Conservation (phyloP, 2,888 invertebrate genomes). For the Macrophya annulata region DNA sequence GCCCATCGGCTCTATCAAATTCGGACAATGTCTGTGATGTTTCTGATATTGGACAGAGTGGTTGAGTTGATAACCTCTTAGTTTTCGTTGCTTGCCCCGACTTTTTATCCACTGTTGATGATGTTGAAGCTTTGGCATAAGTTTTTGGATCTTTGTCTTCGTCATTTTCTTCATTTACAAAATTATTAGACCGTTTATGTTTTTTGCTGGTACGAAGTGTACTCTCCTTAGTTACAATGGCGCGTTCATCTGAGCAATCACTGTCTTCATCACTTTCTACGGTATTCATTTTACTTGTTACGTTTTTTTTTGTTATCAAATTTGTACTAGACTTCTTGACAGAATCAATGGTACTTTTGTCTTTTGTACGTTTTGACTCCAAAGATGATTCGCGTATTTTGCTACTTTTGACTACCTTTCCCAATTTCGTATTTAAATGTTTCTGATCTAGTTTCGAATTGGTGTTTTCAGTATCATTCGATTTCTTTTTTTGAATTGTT, state of each 20-base stretch:
- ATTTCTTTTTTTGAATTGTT: neutral
- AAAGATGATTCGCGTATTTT: neutral
- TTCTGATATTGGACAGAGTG: neutral
- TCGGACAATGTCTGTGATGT: neutral
- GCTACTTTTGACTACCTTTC: neutral
- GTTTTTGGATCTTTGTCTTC: neutral
- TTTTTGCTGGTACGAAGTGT: neutral
- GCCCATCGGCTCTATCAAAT: neutral
- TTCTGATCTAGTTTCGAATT: neutral
- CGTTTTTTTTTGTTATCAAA: neutral
- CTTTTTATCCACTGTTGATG: neutral
- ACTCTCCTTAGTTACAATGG: neutral
- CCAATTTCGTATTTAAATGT: neutral
- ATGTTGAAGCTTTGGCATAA: neutral
- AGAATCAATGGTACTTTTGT: neutral
- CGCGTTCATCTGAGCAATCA: no score
- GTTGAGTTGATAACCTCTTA: neutral
- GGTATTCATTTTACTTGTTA: neutral
- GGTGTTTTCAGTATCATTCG: neutral
- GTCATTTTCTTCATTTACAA: neutral
- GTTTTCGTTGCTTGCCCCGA: neutral
- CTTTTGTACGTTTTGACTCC: neutral
- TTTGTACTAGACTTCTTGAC: neutral
- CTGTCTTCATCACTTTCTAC: neutral
- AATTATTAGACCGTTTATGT: neutral